Evolutionary conservation across 2,888 invertebrate genomes (phyloP).

Genomic region (Andrena bicolor): DNA sequence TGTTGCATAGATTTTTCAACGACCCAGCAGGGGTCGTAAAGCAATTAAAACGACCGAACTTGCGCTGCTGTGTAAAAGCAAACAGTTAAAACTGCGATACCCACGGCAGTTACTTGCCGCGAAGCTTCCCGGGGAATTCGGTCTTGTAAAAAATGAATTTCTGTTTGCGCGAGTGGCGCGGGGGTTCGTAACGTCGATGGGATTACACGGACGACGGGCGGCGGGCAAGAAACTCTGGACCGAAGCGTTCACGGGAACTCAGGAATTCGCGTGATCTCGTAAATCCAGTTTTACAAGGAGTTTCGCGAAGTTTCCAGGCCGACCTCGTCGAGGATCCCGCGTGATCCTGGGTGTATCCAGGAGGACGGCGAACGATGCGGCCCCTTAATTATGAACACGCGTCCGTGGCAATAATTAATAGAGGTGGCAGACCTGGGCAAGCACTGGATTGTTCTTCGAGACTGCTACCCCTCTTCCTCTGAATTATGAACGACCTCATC

Average conservation of each 20-base stretch:
- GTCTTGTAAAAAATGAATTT: constrained; percentile 28
- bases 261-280: constrained; percentile 47
- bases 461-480: constrained; percentile 16
- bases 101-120: not conserved
- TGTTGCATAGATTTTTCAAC: constrained; percentile 4
- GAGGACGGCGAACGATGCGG: constrained; percentile 30
- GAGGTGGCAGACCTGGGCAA: constrained; percentile 64
- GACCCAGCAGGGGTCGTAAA: not conserved
- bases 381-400: constrained; percentile 76
- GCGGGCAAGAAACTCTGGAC: constrained; percentile 25
- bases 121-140: not conserved
- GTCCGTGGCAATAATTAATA: constrained; percentile 78
- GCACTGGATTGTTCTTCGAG: constrained; percentile 64
- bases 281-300: constrained; percentile 56
- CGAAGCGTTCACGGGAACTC: constrained; percentile 19
- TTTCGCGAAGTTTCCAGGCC: constrained; percentile 4
- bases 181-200: not conserved
- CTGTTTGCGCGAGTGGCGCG: too few relatives aligned
- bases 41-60: constrained; percentile 21
- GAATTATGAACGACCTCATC: constrained; percentile 67
- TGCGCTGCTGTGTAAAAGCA: not conserved
- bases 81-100: not conserved
- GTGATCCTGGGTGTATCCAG: constrained; percentile 23
- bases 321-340: constrained; percentile 21
- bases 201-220: not conserved